Base-by-base conservation (phyloP, 1,140 invertebrate species). In the Bombus haemorrhoidalis region DNA sequence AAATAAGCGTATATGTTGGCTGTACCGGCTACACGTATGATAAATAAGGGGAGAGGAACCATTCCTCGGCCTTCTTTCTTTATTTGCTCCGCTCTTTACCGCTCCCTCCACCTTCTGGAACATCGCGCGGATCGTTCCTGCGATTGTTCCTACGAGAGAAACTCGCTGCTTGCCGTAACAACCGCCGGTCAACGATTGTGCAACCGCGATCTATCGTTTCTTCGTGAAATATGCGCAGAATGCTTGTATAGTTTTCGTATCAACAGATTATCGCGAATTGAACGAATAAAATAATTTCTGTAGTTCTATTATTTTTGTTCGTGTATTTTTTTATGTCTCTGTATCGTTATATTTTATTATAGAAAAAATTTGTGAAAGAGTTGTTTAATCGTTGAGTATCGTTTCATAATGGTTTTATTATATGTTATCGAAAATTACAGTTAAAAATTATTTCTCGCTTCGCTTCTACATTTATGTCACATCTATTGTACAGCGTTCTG, bases 11-110 rank as follows among this genome's bases (percentile, higher is more conserved):
- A 73, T 34, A 72, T 34, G 32, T 41, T 13, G 69, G 80, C 6
- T 37, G 57, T 79, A 64, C 39, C 69, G 43, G 57, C n/a, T 80
- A 62, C 86, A 69, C 69, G 43, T 76, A 62, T 89, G 88, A 89
- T 89, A 86, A 89, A 89, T 89, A 89, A 72, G 68, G 34, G 64
- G 59, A 81, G 87, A 80, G 85, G 80, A 89, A 80, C 72, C 76
- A 59, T 89, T 77, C 69, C 76, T 74, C 73, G 59, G 75, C 28
- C 32, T 71, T 81, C 69, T 28, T 71, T 75, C 41, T 89, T 81
- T 81, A 85, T 81, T 88, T 82, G 64, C 84, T 57, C 57, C 28
- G 53, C 57, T 71, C 53, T 43, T 43, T 57, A 28, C 5, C 32
- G 9, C 28, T 28, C 22, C 22, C n/a, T 9, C 22, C 18, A 32